These are phyloP conservation scores for Hypomesus transpacificus DNA, from an alignment of 2,113 vertebrate species.

Conservation along the genomic window DNA sequence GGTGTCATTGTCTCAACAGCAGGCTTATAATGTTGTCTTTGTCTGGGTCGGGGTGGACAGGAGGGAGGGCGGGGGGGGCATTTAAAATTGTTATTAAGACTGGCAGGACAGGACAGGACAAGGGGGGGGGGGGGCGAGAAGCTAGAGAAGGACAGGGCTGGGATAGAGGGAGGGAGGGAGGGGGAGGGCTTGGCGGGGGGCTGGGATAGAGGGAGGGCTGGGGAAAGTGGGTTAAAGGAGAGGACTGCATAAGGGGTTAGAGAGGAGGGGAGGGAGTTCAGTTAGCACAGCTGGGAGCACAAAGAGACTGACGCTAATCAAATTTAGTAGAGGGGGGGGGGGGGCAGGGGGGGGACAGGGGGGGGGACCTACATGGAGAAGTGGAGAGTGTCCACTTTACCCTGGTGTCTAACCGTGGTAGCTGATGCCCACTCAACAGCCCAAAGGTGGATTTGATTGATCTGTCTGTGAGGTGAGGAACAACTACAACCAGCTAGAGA, in stretches of 20 bases:
- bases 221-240: conserved; percentile 9
- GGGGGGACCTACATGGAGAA: neutral
- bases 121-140: neutral
- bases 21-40: conserved; percentile 3
- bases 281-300: conserved; percentile 43
- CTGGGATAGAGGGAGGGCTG: too few relatives aligned
- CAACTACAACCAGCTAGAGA: too few relatives aligned
- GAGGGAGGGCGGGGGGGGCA: neutral
- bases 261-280: conserved; percentile 1
- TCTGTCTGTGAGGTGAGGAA: too few relatives aligned
- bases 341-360: neutral
- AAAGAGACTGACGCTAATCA: conserved; percentile 15
- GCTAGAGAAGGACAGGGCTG: neutral
- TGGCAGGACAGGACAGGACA: too few relatives aligned
- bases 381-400: neutral
- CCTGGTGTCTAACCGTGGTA: neutral
- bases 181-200: neutral
- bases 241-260: neutral
- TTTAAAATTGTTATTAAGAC: neutral
- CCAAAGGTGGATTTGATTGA: too few relatives aligned
- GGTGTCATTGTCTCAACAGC: neutral
- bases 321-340: neutral
- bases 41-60: neutral
- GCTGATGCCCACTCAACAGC: neutral
- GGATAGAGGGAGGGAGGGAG: conserved; percentile 25